Base-by-base conservation (phyloP, 2,797 vertebrate species). In the Paedocypris micromegethes region DNA sequence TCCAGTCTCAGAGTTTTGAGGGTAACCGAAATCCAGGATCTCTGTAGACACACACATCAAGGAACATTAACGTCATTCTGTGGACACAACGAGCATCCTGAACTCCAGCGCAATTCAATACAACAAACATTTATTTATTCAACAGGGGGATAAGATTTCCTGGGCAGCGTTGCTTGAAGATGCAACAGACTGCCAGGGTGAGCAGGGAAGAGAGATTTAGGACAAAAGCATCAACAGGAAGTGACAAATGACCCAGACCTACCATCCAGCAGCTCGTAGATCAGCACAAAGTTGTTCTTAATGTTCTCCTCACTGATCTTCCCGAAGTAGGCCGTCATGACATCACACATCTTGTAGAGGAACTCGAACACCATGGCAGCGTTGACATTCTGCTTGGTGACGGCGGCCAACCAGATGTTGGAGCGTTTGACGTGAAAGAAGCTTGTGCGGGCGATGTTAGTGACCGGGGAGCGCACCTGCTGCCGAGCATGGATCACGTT, bases 291-390 rank as follows among this genome's bases (percentile, higher is more conserved):
- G 90, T 99, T 99, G 89, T 99, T 99, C 89, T 99, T 99, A 88
- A 98, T 98, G 88, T 99, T 99, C 84, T 99, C 97, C 80, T 98
- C 96, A 0, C 96, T 98, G 91, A 99, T 98, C 88, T 99, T 99
- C 82, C 96, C 97, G 0, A 99, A 99, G 85, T 99, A 99, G 50
- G 95, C 95, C 0, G 96, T 93, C 97, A 98, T 99, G 76, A 99
- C 96, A 49, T 99, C 97, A 8, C 97, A 98, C 95, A 99, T 98
- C 90, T 99, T 99, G 86, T 98, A 98, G 23, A 99, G 95, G 82
- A 99, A 99, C 87, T 99, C 96, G 0, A 99, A 99, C 60, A 99
- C 96, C 97, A 98, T 99, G 81, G 97, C 96, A 5, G 97, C 96
- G 0, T 99, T 99, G 89, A 99, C 97, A 86, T 99, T 99, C 86